Evolutionary conservation across 2,888 invertebrate species (phyloP), one percentile per base, ranked within the genome.

Genomic region (Plutella xylostella): DNA sequence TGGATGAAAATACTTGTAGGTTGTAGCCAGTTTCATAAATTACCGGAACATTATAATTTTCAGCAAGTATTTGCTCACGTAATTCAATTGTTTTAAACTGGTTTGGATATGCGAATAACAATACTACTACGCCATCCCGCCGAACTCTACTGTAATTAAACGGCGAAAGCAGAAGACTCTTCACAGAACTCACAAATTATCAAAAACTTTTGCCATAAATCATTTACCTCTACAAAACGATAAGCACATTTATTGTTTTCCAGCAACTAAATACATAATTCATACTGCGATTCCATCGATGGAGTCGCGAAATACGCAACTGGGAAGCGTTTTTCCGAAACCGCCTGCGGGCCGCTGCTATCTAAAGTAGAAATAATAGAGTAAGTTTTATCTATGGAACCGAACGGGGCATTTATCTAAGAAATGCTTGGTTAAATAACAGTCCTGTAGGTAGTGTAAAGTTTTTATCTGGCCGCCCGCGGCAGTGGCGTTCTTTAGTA

Each of bases 181-280:
- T 14, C 14, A 31, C n/a, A 31, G 1, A 33, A 33, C 14, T n/a
- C 14, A 33, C 2, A 33, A 33, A 33, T 33, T 17, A 33, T 37
- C 37, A 19, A 19, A 37, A 37, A 21, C 20, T 18, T 2, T 4
- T 37, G 11, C 37, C 12, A 40, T 40, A 17, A 17, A 34, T 18
- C 17, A 34, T 17, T 20, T n/a, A 22, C 12, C 22, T 38, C 20
- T 9, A 20, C 11, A 38, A 64, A 65, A 63, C 66, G 58, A 49
- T 48, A 45, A 40, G 48, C 48, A 47, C 17, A 53, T 19, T 21
- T 19, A 18, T 61, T 68, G 68, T 71, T 64, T 63, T 63, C 65
- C 55, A 51, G 55, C 65, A 72, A 74, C 71, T 71, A 71, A 68
- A 70, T 70, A 72, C 75, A 77, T 77, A 78, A 73, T 75, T 77